A percentile compares a stretch with the other conserved stretches of the same genome.
Evolutionary conservation across 2,113 vertebrate species (phyloP).

Genomic region (Plotosus lineatus): DNA sequence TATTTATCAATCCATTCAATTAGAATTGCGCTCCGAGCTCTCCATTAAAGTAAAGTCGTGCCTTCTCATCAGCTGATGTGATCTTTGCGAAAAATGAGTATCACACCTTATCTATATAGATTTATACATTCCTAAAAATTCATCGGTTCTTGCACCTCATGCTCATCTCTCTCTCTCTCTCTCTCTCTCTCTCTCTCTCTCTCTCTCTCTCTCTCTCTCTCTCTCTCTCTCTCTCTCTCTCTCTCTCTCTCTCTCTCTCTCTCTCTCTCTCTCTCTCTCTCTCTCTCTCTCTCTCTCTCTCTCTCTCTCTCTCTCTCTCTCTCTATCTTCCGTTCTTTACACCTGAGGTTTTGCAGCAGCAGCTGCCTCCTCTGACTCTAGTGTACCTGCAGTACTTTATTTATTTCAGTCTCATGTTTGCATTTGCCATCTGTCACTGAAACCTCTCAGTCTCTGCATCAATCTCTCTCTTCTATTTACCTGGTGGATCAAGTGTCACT

Average conservation of each 20-base stretch:
- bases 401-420: conserved; percentile 29
- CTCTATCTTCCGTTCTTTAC: not conserved
- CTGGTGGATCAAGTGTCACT: conserved; percentile 46
- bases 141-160: not conserved
- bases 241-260: conserved; percentile 12
- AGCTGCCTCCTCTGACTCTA: not conserved
- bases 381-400: not conserved
- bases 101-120: not conserved
- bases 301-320: conserved; percentile 12
- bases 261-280: not conserved
- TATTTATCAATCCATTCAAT: not conserved
- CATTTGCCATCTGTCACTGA: conserved; percentile 31
- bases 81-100: not conserved
- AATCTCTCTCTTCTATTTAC: conserved; percentile 37
- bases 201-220: not conserved
- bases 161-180: not conserved
- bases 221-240: not conserved
- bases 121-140: conserved; percentile 8
- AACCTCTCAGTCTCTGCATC: conserved; percentile 28
- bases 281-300: not conserved
- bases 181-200: conserved; percentile 7
- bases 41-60: conserved; percentile 6
- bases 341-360: conserved; percentile 24
- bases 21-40: not conserved
- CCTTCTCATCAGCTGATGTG: not conserved